Conservation (phyloP, 2,888 invertebrate species). For the Erebia epiphron region DNA sequence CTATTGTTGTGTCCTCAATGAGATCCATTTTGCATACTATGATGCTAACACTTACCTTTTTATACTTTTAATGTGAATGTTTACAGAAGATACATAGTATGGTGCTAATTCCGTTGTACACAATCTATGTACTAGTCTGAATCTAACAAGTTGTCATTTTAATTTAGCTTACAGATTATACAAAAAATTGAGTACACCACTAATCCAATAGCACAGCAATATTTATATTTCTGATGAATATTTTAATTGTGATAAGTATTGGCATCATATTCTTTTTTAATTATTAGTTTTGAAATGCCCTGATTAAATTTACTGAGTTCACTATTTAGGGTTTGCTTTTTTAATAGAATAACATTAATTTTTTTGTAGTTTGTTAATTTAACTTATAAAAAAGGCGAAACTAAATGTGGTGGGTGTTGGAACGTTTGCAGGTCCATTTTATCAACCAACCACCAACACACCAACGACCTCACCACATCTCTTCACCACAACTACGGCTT, state of each 20-base stretch:
- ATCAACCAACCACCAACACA: constrained; percentile 83
- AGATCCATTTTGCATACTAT: constrained; percentile 15
- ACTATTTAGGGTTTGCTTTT: constrained; percentile 24
- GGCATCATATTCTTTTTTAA: constrained; percentile 14
- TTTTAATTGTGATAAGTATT: constrained; percentile 5
- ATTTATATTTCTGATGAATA: not conserved
- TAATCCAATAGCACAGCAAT: not conserved
- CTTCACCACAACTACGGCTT: constrained; percentile 80
- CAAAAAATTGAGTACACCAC: not conserved
- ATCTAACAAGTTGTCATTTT: too few species aligned
- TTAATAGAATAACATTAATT: constrained; percentile 22
- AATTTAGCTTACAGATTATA: too few species aligned
- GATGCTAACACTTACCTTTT: constrained; percentile 25
- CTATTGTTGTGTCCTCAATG: constrained; percentile 10
- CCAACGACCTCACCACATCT: constrained; percentile 82
- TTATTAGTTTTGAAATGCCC: constrained; percentile 20
- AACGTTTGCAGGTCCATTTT: constrained; percentile 84
- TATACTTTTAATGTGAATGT: not conserved
- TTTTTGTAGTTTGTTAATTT: constrained; percentile 36
- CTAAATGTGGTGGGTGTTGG: constrained; percentile 83
- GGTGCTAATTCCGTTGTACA: too few species aligned
- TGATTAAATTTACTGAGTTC: constrained; percentile 23
- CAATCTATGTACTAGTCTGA: too few species aligned
- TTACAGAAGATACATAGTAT: too few species aligned
- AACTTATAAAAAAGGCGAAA: constrained; percentile 57